These are phyloP conservation scores for Alaudala cheleensis DNA, from an alignment of 2,113 vertebrate species.

Conservation along the genomic window DNA sequence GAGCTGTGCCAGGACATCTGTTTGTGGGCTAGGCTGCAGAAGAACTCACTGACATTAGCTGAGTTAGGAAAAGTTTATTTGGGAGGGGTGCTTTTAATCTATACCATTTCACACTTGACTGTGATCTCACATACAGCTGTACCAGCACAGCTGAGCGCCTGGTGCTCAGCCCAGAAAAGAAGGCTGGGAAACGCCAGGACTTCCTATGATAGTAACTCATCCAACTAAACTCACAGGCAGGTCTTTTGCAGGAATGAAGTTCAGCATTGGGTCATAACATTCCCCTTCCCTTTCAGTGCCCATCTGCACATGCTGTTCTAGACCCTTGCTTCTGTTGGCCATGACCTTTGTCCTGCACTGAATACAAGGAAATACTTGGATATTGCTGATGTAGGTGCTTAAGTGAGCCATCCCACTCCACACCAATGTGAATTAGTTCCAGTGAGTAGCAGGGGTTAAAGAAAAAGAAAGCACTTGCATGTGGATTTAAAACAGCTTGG, in stretches of 20 bases:
- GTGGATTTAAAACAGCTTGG: not conserved
- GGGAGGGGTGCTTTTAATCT: slow-evolving; percentile 33
- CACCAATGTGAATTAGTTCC: not conserved
- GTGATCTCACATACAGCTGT: slow-evolving; percentile 65
- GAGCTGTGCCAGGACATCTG: slow-evolving; percentile 57
- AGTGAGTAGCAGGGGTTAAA: not conserved
- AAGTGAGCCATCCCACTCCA: not conserved
- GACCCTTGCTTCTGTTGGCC: not conserved
- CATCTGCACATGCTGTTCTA: not conserved
- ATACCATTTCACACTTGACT: not conserved
- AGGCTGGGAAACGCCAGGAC: slow-evolving; percentile 10
- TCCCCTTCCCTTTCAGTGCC: not conserved
- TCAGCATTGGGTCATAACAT: not conserved
- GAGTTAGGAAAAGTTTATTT: slow-evolving; percentile 43
- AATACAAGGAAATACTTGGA: not conserved
- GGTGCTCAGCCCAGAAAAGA: not conserved
- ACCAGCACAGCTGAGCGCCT: slow-evolving; percentile 27
- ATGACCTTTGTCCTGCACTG: not conserved
- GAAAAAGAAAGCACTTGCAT: not conserved
- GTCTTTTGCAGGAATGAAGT: not conserved
- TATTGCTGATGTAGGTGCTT: not conserved
- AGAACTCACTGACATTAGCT: slow-evolving; percentile 29
- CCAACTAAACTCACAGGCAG: not conserved
- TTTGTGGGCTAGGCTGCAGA: slow-evolving; percentile 40
- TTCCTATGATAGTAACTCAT: slow-evolving; percentile 10